Conservation (phyloP, 2,888 invertebrate genomes). For the Limnephilus rhombicus region DNA sequence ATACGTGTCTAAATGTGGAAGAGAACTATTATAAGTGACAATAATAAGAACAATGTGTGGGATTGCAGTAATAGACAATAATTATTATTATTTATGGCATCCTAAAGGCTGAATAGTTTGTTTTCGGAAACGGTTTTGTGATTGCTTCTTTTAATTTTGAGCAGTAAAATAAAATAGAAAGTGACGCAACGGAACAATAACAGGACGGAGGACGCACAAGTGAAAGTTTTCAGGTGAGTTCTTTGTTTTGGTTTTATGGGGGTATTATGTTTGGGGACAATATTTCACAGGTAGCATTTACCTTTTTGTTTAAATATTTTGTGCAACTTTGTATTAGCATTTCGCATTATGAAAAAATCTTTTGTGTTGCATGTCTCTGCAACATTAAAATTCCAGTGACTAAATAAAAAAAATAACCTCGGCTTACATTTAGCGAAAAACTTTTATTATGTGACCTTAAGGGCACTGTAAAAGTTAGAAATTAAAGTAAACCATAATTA, state of each 20-base stretch:
- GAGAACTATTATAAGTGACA: slow-evolving; percentile 17
- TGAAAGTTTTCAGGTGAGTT: slow-evolving; percentile 63
- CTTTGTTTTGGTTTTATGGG: slow-evolving; percentile 15
- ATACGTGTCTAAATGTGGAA: slow-evolving; percentile 29
- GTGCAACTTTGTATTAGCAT: background rate
- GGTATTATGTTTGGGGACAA: background rate
- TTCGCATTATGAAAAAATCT: background rate
- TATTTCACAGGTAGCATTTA: slow-evolving; percentile 3
- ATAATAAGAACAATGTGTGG: slow-evolving; percentile 68
- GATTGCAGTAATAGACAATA: slow-evolving; percentile 64
- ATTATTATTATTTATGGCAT: slow-evolving; percentile 45
- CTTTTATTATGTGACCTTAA: too few relatives aligned
- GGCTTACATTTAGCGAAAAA: background rate
- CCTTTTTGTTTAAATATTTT: background rate
- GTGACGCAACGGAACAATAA: slow-evolving; percentile 61
- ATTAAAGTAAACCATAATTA: too few relatives aligned
- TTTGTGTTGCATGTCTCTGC: background rate
- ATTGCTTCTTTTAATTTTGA: slow-evolving; percentile 53
- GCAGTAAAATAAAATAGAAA: slow-evolving; percentile 63
- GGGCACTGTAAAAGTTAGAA: too few relatives aligned
- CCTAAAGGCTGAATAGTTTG: slow-evolving; percentile 31
- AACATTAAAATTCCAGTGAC: background rate
- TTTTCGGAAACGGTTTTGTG: slow-evolving; percentile 56
- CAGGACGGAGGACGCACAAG: slow-evolving; percentile 47
- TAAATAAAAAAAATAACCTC: background rate